These are phyloP conservation scores for Trichogramma pretiosum DNA, from an alignment of 1,140 invertebrate species.

Conservation along the genomic window DNA sequence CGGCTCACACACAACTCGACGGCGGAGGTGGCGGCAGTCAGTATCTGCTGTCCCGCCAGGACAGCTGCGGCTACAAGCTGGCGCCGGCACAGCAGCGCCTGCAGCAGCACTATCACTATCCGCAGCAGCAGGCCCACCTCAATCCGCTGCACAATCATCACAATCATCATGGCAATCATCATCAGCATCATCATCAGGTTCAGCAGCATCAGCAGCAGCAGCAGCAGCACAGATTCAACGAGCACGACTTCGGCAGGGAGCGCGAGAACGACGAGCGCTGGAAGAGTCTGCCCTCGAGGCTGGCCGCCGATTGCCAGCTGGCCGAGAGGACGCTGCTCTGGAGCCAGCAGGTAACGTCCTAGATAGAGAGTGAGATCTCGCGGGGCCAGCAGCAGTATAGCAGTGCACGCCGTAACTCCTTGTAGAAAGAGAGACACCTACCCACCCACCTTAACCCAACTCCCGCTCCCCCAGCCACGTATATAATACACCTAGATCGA, in stretches of 20 bases:
- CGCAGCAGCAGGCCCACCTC: constrained; percentile 6
- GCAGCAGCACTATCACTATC: not conserved
- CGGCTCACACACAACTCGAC: not conserved
- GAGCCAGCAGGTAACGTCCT: constrained; percentile 40
- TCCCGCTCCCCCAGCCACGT: no score
- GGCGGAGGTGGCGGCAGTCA: not conserved
- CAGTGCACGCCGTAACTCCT: no score
- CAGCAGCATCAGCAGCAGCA: not conserved
- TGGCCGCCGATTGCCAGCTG: constrained; percentile 37
- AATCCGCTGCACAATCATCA: not conserved
- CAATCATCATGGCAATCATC: not conserved
- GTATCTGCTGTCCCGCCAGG: constrained; percentile 2
- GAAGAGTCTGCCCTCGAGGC: constrained; percentile 37
- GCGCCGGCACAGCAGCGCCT: not conserved
- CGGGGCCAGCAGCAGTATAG: no score
- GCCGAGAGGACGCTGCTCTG: constrained; percentile 35
- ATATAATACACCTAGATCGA: no score
- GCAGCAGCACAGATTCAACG: not conserved
- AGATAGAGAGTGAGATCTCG: no score
- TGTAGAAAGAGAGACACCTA: no score
- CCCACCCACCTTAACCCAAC: no score
- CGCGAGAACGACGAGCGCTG: constrained; percentile 33
- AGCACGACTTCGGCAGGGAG: not conserved
- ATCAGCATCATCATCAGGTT: not conserved
- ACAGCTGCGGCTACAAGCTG: constrained; percentile 10